Evolutionary conservation across 2,797 vertebrate species (phyloP).

Genomic region (Scomberomorus guttatus): DNA sequence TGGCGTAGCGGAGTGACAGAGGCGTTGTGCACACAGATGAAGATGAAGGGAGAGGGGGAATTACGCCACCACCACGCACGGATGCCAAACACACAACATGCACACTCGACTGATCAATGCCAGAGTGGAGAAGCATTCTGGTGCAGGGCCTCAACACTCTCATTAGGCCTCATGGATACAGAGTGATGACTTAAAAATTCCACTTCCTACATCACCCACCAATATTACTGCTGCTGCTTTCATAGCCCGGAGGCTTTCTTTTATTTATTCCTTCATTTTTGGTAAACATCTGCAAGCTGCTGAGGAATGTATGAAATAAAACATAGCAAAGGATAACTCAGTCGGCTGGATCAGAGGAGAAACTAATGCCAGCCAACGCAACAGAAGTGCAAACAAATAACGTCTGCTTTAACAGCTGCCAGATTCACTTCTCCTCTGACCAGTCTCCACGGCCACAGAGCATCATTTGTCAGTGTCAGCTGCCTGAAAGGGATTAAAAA

Average conservation of each 20-base stretch:
- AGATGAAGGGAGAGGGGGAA: conserved; percentile 51
- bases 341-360: conserved; percentile 10
- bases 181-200: conserved; percentile 18
- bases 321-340: conserved; percentile 14
- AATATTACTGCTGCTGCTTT: background rate
- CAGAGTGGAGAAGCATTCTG: conserved; percentile 16
- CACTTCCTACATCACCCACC: background rate
- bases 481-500: background rate
- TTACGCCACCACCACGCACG: conserved; percentile 5
- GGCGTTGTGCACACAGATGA: conserved; percentile 46
- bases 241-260: background rate
- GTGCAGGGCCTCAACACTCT: conserved; percentile 22
- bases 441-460: conserved; percentile 25
- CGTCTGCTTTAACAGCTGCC: conserved; percentile 60
- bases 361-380: conserved; percentile 31
- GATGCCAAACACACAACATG: conserved; percentile 23
- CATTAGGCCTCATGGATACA: conserved; percentile 29
- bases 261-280: conserved; percentile 22
- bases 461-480: conserved; percentile 60
- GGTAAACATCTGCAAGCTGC: conserved; percentile 21
- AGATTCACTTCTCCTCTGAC: conserved; percentile 47
- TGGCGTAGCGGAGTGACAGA: conserved; percentile 70
- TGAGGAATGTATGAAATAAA: conserved; percentile 18
- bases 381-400: conserved; percentile 55
- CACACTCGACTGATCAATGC: conserved; percentile 49